Evolutionary conservation across 2,888 invertebrate species (phyloP).

Genomic region (Caenorhabditis sp.): DNA sequence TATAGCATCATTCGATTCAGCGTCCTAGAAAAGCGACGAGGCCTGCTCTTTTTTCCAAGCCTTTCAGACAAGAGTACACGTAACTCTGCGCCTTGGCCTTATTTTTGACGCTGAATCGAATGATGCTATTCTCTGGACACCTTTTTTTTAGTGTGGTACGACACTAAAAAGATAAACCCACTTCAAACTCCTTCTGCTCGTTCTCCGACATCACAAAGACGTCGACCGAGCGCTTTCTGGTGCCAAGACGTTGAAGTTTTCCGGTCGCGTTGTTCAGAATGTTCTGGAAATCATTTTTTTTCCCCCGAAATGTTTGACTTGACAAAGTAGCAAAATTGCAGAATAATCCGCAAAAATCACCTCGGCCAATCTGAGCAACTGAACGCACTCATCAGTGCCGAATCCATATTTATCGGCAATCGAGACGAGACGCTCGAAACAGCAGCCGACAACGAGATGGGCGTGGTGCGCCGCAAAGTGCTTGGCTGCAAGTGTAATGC

Average conservation of each 20-base stretch:
- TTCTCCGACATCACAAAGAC: conserved; percentile 22
- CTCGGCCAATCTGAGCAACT: conserved; percentile 24
- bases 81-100: too few relatives aligned
- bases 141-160: conserved; percentile 21
- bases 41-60: too few relatives aligned
- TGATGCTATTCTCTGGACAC: too few relatives aligned
- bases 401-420: conserved; percentile 13
- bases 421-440: conserved; percentile 33
- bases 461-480: conserved; percentile 30
- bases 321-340: background rate
- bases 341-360: conserved; percentile 6
- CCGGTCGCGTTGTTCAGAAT: conserved; percentile 22
- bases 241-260: conserved; percentile 9
- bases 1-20: too few relatives aligned
- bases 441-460: conserved; percentile 51
- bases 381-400: conserved; percentile 20
- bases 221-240: conserved; percentile 7
- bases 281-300: too few relatives aligned
- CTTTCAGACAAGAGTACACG: too few relatives aligned
- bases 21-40: too few relatives aligned
- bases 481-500: conserved; percentile 3
- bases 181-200: conserved; percentile 28
- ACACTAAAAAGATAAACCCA: too few relatives aligned
- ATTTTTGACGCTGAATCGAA: too few relatives aligned
- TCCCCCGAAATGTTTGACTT: too few relatives aligned